Base-by-base conservation (phyloP, 2,113 vertebrate genomes). In the Pavo muticus region DNA sequence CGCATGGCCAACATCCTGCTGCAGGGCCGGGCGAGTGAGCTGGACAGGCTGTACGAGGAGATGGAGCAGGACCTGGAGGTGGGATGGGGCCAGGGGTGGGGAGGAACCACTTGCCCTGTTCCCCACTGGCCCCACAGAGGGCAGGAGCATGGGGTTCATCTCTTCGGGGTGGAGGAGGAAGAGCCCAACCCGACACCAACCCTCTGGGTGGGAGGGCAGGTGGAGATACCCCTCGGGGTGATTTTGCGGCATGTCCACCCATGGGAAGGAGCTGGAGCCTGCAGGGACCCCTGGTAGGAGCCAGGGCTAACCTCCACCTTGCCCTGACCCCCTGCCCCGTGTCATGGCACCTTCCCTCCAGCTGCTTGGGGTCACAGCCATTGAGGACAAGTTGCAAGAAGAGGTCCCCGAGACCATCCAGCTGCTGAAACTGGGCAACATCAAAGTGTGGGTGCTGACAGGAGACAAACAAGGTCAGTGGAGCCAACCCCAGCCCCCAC, bases 361-460 rank as follows among this genome's bases (percentile, higher is more conserved):
- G 99, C 97, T 99, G 68, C 96, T 99, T 16, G 99, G 99, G 23
- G 98, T 97, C 93, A 99, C 99, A 0, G 99, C 98, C 75, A 99
- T 99, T 1, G 99, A 99, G 96, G 99, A 99, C 96, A 98, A 96
- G 54, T 97, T 99, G 32, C 99, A 99, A 80, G 98, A 99, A 0
- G 97, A 98, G 1, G 99, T 99, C 50, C 98, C 98, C 0, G 98
- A 99, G 88, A 99, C 99, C 59, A 99, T 99, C 92, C 91, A 97
- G 50, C 94, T 98, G n/a, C 98, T 99, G 74, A 98, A 98, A 95
- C 94, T 98, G 74, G 98, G 98, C 32, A 98, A 98, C 52, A 95
- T 99, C 60, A 99, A 99, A 97, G 97, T 99, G 37, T 99, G 99
- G 99, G 98, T 99, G 63, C 97, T 99, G 67, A 99, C 99, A 0